These are phyloP conservation scores for Zaprionus kolodkinae DNA, from an alignment of 1,140 invertebrate species.

Conservation along the genomic window DNA sequence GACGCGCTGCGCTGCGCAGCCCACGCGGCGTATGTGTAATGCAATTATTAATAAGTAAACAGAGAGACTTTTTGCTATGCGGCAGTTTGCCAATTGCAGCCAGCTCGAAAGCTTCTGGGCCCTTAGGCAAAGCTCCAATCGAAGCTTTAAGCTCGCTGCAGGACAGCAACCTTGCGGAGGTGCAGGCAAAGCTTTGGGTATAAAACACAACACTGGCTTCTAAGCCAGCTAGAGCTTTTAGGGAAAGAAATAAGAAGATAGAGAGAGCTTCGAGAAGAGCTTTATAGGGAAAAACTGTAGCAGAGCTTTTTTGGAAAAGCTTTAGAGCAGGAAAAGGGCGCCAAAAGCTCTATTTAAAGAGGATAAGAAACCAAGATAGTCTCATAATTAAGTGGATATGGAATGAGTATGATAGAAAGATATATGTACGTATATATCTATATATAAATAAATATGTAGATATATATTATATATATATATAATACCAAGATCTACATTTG, in stretches of 20 bases:
- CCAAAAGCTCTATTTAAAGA: too few relatives aligned
- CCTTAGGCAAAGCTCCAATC: constrained; percentile 2
- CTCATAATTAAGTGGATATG: too few relatives aligned
- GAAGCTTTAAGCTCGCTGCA: constrained; percentile 19
- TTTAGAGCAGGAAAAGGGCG: too few relatives aligned
- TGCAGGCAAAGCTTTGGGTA: not conserved
- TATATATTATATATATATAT: too few relatives aligned
- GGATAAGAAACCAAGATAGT: too few relatives aligned
- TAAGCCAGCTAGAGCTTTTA: not conserved
- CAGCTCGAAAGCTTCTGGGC: not conserved
- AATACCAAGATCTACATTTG: too few relatives aligned
- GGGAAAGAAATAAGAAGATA: not conserved
- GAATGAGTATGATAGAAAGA: too few relatives aligned
- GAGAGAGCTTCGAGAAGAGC: not conserved
- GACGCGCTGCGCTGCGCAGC: not conserved
- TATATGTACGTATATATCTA: too few relatives aligned
- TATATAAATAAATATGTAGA: too few relatives aligned
- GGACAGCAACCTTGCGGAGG: constrained; percentile 5
- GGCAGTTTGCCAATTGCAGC: not conserved
- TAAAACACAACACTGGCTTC: not conserved
- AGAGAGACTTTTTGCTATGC: constrained; percentile 7
- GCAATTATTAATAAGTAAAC: constrained; percentile 78
- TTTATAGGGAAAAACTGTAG: too few relatives aligned
- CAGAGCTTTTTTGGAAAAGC: too few relatives aligned
- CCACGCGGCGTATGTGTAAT: constrained; percentile 75